phyloP scores from a whole-genome alignment of 2,113 vertebrate species.

The Ophiodon elongatus region DNA sequence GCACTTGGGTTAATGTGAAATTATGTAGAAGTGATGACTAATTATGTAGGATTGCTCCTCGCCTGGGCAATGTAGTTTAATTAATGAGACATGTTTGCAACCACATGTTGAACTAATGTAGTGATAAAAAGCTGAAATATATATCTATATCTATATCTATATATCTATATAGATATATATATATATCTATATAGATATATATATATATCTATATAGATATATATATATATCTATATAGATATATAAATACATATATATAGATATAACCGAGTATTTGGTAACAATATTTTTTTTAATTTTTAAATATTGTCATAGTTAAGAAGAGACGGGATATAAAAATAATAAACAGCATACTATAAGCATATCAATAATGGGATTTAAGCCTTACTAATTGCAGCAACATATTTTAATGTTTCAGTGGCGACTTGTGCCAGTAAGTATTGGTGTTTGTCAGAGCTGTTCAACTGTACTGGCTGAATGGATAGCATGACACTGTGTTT shows the following conservation, averaged over 20 bases:
- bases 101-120: neutral
- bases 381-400: neutral
- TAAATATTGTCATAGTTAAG: neutral
- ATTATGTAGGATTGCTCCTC: neutral
- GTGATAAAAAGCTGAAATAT: neutral
- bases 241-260: no score
- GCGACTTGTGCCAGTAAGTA: neutral
- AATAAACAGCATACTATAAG: neutral
- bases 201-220: no score
- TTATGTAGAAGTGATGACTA: neutral
- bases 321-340: no score
- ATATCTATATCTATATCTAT: no score
- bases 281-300: neutral
- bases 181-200: no score
- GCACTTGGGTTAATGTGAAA: neutral
- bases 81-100: constrained; percentile 6
- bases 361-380: neutral
- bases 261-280: neutral
- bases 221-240: no score
- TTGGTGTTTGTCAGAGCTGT: neutral
- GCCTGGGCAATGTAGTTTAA: neutral
- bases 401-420: neutral
- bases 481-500: constrained; percentile 6
- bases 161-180: no score
- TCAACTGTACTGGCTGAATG: neutral